phyloP scores from a whole-genome alignment of 2,113 vertebrate species.

The Chlorodrepanis virens region DNA sequence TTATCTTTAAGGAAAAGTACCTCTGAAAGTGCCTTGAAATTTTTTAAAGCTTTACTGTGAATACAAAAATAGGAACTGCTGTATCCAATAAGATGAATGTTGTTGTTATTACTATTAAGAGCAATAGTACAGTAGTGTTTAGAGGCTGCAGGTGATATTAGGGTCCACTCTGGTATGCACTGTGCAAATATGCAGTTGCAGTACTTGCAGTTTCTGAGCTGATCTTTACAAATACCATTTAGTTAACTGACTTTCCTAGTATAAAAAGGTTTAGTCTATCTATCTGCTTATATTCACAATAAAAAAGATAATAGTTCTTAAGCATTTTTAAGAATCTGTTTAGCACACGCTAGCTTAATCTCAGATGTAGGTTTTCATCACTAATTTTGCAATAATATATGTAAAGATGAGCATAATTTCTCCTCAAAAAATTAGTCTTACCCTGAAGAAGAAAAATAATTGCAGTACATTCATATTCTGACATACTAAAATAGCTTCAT shows the following conservation, averaged over 20 bases:
- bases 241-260: background rate
- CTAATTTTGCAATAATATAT: slow-evolving; percentile 34
- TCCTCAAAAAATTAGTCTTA: slow-evolving; percentile 56
- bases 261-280: background rate
- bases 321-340: slow-evolving; percentile 13
- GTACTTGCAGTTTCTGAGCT: slow-evolving; percentile 21
- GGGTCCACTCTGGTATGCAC: background rate
- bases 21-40: slow-evolving; percentile 38
- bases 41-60: slow-evolving; percentile 43
- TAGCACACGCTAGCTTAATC: background rate
- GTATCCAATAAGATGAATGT: slow-evolving; percentile 36
- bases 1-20: slow-evolving; percentile 44
- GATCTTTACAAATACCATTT: slow-evolving; percentile 31
- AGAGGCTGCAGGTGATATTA: slow-evolving; percentile 48
- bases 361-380: slow-evolving; percentile 6
- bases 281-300: background rate
- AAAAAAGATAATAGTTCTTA: background rate
- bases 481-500: slow-evolving; percentile 61
- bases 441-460: slow-evolving; percentile 56
- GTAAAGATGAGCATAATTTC: slow-evolving; percentile 59
- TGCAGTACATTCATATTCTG: slow-evolving; percentile 54
- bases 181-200: slow-evolving; percentile 54
- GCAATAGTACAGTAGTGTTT: slow-evolving; percentile 26
- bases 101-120: slow-evolving; percentile 61
- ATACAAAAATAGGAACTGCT: slow-evolving; percentile 38